Base-by-base conservation (phyloP, 2,888 invertebrate species). In the Eudemis profundana region DNA sequence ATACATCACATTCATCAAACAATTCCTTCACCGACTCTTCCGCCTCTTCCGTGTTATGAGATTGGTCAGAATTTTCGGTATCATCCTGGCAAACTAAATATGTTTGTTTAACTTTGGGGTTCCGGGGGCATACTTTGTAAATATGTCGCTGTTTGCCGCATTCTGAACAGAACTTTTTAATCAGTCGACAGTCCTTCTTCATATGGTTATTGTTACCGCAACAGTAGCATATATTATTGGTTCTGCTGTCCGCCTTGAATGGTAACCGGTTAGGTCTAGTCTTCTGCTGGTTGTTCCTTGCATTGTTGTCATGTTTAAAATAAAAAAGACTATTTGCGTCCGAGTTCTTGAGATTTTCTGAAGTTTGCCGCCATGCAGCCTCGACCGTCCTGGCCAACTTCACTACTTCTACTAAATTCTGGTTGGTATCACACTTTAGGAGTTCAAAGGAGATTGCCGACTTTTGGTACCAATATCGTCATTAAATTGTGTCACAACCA, bases 341-440 rank as follows among this genome's bases (percentile, higher is more conserved):
- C 2, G 14, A 0, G 0, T 40, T 3, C 4, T 49, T 27, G 23
- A 10, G 3, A 3, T 8, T 36, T n/a, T 8, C n/a, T 36, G 3
- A n/a, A 7, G 27, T 5, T 7, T 27, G 4, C 27, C 4, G 7
- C 27, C 4, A 27, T 27, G 27, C 27, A 27, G 1, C 27, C 7
- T 27, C 27, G 7, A 27, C 27, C 4, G 27, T 27, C 7, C 27
- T 4, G 7, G 27, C 27, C 27, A 27, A 27, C 7, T 27, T 19
- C 4, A 46, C 17, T 21, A 46, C 1, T n/a, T 46, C n/a, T 10
- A 21, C 46, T 8, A 46, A 12, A n/a, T n/a, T n/a, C 4, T 10
- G 10, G 7, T 10, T 12, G 12, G 7, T 4, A 3, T 23, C 59
- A 33, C 19, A 53, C 36, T 65, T 66, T n/a, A 66, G 12, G 8